Conservation (phyloP, 2,888 invertebrate genomes). For the Amiota communis region DNA sequence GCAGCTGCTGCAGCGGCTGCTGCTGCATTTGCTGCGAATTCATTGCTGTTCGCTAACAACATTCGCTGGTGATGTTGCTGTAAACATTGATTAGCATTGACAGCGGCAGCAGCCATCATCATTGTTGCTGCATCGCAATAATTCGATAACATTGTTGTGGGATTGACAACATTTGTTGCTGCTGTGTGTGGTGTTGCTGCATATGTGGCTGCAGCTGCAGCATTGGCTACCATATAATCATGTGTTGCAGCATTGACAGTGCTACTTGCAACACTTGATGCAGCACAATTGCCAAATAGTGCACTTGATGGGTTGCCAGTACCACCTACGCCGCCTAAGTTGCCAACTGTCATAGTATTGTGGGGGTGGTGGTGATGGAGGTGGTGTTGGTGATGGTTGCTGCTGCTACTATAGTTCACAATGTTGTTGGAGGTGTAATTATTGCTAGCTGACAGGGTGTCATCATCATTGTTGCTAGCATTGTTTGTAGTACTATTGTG, state of each 20-base stretch:
- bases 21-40: slow-evolving; percentile 45
- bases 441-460: slow-evolving; percentile 44
- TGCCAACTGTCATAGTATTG: slow-evolving; percentile 29
- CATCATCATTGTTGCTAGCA: slow-evolving; percentile 43
- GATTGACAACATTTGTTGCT: slow-evolving; percentile 58
- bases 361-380: slow-evolving; percentile 15
- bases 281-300: slow-evolving; percentile 50
- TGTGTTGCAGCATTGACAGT: slow-evolving; percentile 35
- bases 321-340: slow-evolving; percentile 45
- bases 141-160: slow-evolving; percentile 71
- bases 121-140: slow-evolving; percentile 73
- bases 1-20: slow-evolving; percentile 42
- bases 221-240: slow-evolving; percentile 23
- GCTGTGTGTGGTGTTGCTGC: slow-evolving; percentile 48
- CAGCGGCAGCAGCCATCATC: slow-evolving; percentile 72
- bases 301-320: slow-evolving; percentile 38
- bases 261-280: slow-evolving; percentile 36
- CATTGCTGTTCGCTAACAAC: slow-evolving; percentile 59
- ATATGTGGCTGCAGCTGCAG: slow-evolving; percentile 31
- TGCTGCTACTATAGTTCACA: slow-evolving; percentile 52
- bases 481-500: slow-evolving; percentile 56
- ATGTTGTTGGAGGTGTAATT: slow-evolving; percentile 49
- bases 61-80: slow-evolving; percentile 71
- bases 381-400: slow-evolving; percentile 16
- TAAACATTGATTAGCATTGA: slow-evolving; percentile 71